Percentiles rank a stretch among this genome's conserved stretches.
These are phyloP conservation scores for Prochilodus magdalenae DNA, from an alignment of 2,113 vertebrate genomes.

Conservation along the genomic window DNA sequence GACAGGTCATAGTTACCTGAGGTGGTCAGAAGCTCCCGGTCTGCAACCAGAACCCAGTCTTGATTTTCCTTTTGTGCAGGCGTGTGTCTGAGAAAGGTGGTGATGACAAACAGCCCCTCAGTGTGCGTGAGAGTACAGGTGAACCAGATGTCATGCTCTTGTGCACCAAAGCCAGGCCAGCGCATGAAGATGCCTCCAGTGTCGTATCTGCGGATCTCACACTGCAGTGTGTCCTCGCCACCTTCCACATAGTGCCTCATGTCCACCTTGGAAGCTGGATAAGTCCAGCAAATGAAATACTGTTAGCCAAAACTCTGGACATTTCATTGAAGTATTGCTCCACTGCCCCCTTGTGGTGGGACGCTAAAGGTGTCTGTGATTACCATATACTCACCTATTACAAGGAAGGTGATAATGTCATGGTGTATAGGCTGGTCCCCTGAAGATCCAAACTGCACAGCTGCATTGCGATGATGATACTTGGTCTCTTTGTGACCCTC, in stretches of 20 bases:
- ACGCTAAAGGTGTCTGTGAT: neutral
- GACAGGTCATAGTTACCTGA: conserved; percentile 64
- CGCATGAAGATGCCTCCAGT: conserved; percentile 63
- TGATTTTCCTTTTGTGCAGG: conserved; percentile 56
- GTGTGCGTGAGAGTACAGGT: conserved; percentile 67
- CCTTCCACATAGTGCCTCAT: conserved; percentile 60
- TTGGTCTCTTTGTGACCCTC: conserved; percentile 55
- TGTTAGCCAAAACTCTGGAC: neutral
- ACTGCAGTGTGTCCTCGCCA: conserved; percentile 63
- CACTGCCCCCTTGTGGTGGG: too few species aligned
- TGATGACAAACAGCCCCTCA: conserved; percentile 57
- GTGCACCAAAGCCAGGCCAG: conserved; percentile 69
- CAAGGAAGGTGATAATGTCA: conserved; percentile 70
- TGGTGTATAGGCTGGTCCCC: conserved; percentile 68
- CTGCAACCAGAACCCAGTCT: conserved; percentile 56
- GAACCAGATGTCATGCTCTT: conserved; percentile 72
- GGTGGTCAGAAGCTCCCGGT: conserved; percentile 62
- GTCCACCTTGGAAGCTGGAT: conserved; percentile 70
- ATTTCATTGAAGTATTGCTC: neutral
- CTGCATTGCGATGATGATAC: conserved; percentile 57
- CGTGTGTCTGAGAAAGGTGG: conserved; percentile 70
- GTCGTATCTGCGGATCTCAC: conserved; percentile 73
- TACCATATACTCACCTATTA: conserved; percentile 63
- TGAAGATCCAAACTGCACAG: conserved; percentile 74
- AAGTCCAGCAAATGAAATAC: neutral